These are phyloP conservation scores for Suncus etruscus DNA, from an alignment of 2,113 vertebrate species.

Conservation along the genomic window DNA sequence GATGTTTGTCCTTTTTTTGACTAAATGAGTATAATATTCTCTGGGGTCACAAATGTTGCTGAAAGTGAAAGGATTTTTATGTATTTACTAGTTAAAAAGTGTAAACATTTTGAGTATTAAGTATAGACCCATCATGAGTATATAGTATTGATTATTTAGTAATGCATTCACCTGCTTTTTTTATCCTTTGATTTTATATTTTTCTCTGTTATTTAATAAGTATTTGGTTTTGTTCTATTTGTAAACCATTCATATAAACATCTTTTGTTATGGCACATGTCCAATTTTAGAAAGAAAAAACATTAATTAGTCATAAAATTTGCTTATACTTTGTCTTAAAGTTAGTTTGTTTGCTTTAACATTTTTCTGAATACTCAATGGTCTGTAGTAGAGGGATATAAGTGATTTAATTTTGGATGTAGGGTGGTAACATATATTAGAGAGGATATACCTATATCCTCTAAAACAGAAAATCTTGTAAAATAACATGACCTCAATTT, in stretches of 20 bases:
- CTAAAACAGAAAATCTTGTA: too few relatives aligned
- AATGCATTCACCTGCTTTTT: background rate
- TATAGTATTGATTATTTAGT: constrained; percentile 46
- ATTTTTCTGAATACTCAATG: too few relatives aligned
- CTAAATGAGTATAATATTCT: background rate
- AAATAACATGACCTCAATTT: too few relatives aligned
- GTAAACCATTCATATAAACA: background rate
- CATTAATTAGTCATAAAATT: background rate
- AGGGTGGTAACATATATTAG: too few relatives aligned
- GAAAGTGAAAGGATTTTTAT: background rate
- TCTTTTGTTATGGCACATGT: background rate
- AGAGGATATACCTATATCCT: too few relatives aligned
- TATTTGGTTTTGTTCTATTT: constrained; percentile 16
- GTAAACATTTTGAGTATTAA: constrained; percentile 33
- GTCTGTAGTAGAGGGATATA: too few relatives aligned
- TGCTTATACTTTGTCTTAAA: background rate
- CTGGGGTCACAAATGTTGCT: background rate
- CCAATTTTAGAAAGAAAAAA: background rate
- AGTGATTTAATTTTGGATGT: too few relatives aligned
- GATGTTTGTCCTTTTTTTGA: background rate
- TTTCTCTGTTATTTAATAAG: background rate
- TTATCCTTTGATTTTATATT: background rate
- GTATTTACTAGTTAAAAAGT: background rate
- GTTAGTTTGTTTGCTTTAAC: background rate
- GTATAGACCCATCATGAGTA: background rate